Evolutionary conservation across 2,797 vertebrate genomes (phyloP), one percentile per base, ranked within the genome.

Genomic region (Miichthys miiuy): DNA sequence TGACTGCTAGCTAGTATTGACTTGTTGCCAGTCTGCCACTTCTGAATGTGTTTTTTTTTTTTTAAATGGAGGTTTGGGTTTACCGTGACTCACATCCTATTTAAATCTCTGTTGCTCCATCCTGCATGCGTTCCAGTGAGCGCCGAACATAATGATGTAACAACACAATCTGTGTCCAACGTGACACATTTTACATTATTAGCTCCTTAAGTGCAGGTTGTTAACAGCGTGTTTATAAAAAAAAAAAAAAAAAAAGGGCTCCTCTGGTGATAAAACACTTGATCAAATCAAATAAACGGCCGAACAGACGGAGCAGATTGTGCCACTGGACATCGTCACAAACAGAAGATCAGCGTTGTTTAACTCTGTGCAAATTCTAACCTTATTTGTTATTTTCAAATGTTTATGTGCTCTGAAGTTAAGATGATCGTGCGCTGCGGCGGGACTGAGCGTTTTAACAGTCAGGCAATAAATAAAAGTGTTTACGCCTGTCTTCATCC

Each of bases 331-430:
- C 41, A 66, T n/a, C 48, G 5, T 76, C 54, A 62, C 21, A 11
- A 23, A n/a, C 27, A 30, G 77, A 68, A 34, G 71, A 18, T 51
- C 7, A 5, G 21, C 52, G 70, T 51, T 77, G 68, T 80, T 44
- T 6, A 25, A 30, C 46, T 65, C 44, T 38, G 14, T 21, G 13
- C 23, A 70, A 47, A 68, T 51, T 34, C 1, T 34, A 7, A 34
- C 6, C 30, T 7, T 34, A 34, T 34, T 17, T 9, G 11, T 27
- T 69, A 11, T 25, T 70, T 54, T 30, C 16, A 46, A 61, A 73
- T 23, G 17, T 69, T 14, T 73, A 20, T 64, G 48, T 56, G 13
- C 34, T 60, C 23, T 54, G n/a, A n/a, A n/a, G n/a, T n/a, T n/a
- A 7, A 25, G 62, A 56, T 23, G 46, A 46, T 50, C 4, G 25